Evolutionary conservation across 2,888 invertebrate species (phyloP).

Genomic region (Hypercompe scribonia): DNA sequence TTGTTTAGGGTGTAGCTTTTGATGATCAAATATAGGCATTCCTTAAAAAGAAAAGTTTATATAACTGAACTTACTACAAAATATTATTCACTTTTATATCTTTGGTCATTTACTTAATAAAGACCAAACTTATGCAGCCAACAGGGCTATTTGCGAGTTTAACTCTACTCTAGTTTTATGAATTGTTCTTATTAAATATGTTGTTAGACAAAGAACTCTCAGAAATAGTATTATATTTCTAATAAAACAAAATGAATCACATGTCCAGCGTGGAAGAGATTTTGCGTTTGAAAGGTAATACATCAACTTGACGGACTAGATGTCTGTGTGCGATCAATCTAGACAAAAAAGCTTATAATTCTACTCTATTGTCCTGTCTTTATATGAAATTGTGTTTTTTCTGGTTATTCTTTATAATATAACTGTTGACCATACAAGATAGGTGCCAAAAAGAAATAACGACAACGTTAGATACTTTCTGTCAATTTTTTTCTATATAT

Average conservation of each 20-base stretch:
- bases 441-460: neutral
- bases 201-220: neutral
- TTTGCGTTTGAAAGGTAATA: neutral
- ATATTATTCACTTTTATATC: too few relatives aligned
- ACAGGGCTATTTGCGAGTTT: too few relatives aligned
- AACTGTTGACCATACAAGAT: neutral
- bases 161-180: too few relatives aligned
- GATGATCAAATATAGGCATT: too few relatives aligned
- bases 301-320: slow-evolving; percentile 7
- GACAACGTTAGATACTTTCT: neutral
- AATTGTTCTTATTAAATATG: too few relatives aligned
- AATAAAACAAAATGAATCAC: neutral
- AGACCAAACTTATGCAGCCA: too few relatives aligned
- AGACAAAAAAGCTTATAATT: neutral
- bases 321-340: neutral
- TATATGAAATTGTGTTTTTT: neutral
- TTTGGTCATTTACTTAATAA: too few relatives aligned
- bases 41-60: too few relatives aligned
- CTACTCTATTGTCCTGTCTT: neutral
- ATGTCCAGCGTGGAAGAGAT: neutral
- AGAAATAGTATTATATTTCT: neutral
- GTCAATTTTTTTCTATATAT: neutral
- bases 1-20: too few relatives aligned
- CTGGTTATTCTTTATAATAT: neutral
- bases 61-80: too few relatives aligned